Evolutionary conservation across 2,797 vertebrate species (phyloP).

Genomic region (Tapirus indicus): DNA sequence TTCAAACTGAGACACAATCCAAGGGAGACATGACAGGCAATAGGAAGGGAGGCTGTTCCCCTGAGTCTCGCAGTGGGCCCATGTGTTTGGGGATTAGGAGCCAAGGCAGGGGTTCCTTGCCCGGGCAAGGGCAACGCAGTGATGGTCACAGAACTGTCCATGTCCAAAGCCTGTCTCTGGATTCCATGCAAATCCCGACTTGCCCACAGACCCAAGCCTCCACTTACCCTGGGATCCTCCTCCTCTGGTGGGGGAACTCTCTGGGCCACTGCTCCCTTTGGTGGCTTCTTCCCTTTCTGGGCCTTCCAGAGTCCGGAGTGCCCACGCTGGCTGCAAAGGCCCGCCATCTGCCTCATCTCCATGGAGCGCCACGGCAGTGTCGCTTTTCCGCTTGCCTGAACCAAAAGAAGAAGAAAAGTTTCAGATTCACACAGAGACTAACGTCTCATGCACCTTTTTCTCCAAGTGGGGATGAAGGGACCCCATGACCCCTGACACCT

Average conservation of each 20-base stretch:
- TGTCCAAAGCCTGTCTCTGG: fast-evolving
- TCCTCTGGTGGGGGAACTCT: fast-evolving
- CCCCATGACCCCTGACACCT: neutral
- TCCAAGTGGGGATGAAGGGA: neutral
- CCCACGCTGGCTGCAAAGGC: fast-evolving
- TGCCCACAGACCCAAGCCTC: fast-evolving
- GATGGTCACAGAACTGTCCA: fast-evolving
- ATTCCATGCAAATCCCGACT: fast-evolving
- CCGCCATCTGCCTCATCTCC: neutral
- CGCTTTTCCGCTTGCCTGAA: neutral
- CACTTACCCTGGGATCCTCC: neutral
- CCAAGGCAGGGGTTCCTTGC: no score
- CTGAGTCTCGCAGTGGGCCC: fast-evolving
- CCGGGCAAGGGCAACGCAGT: fast-evolving
- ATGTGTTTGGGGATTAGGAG: no score
- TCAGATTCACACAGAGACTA: neutral
- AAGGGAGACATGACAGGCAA: neutral
- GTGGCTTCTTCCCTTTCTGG: neutral
- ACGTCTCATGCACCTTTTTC: fast-evolving
- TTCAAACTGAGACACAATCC: fast-evolving
- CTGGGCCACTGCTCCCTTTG: fast-evolving
- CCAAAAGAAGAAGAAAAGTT: neutral
- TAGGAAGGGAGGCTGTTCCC: fast-evolving
- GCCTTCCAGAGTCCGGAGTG: no score
- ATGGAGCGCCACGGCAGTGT: neutral